phyloP scores from a whole-genome alignment of 2,888 invertebrate genomes.

The Hydrotaea cyrtoneurina region DNA sequence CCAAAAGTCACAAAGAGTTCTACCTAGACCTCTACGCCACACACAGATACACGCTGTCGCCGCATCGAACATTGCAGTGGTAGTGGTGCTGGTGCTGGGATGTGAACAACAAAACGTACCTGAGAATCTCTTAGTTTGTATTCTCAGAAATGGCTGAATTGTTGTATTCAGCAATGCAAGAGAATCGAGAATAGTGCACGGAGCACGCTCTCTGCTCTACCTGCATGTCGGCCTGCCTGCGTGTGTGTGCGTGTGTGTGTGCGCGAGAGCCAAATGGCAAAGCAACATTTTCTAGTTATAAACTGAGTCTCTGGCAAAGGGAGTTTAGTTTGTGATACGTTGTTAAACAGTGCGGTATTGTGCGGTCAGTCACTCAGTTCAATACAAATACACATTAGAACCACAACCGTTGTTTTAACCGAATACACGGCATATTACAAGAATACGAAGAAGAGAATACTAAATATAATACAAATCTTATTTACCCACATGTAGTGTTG shows the following conservation, averaged over 20 bases:
- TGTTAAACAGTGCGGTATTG: constrained; percentile 74
- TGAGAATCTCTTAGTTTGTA: constrained; percentile 45
- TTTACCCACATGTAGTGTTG: background rate
- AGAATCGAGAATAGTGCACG: background rate
- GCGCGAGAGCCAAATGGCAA: constrained; percentile 12
- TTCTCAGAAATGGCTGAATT: constrained; percentile 69
- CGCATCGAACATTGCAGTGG: constrained; percentile 5
- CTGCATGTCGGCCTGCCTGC: background rate
- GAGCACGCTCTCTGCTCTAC: constrained; percentile 41
- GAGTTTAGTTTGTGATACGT: constrained; percentile 76
- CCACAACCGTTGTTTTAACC: constrained; percentile 47
- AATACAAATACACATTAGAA: background rate
- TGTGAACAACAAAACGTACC: constrained; percentile 39
- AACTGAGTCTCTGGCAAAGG: constrained; percentile 52
- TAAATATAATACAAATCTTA: constrained; percentile 17
- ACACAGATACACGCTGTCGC: constrained; percentile 36
- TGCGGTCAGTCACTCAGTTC: constrained; percentile 54
- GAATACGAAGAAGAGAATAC: background rate
- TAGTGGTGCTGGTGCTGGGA: background rate
- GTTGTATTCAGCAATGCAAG: constrained; percentile 42
- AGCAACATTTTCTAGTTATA: constrained; percentile 62
- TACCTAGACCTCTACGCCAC: constrained; percentile 45
- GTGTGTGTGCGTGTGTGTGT: constrained; percentile 53
- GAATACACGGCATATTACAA: constrained; percentile 41
- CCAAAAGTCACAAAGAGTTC: constrained; percentile 47